Base-by-base conservation (phyloP, 1,140 invertebrate species). In the Ceratina japonica region DNA sequence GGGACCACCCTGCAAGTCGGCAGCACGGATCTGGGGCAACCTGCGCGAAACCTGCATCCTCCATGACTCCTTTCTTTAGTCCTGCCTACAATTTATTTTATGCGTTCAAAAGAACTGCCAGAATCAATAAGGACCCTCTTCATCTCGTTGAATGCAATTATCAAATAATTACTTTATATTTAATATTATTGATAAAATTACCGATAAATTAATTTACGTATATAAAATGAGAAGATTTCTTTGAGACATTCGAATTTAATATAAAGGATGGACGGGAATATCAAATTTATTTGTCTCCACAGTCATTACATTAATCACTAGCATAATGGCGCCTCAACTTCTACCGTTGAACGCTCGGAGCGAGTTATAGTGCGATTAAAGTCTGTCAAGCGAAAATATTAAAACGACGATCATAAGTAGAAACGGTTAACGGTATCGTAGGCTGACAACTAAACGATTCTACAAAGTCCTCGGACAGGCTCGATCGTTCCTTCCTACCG, bases 1-100 rank as follows among this genome's bases (percentile, higher is more conserved):
- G 79, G 65, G 90, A 91, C 90, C 90, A 91, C 90, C 90, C 87
- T 87, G 90, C 83, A 89, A 81, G 84, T 62, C 70, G 64, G 82
- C 84, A 85, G 81, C 78, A 71, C 56, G 68, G 66, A 80, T 80
- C 64, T 71, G 22, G 51, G 37, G 54, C 83, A 79, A 79, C 83
- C 77, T 85, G 86, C 79, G 72, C 65, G 20, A 24, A 63, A 83
- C 75, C 71, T 78, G 77, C 37, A 56, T 51, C 66, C 27, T 49
- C 54, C 15, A 8, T 3, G 63, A 13, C 20, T 24, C 24, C 24
- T 5, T 7, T 49, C 24, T 5, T 7, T 12, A 12, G 0, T 31
- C 22, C 15, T 13, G 3, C 7, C 4, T 27, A 0, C 18, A 37
- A 51, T 61, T 59, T 59, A 66, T 18, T 1, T 52, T 13, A 15